Conservation (phyloP, 2,113 vertebrate species). For the Colistium nudipinnis region DNA sequence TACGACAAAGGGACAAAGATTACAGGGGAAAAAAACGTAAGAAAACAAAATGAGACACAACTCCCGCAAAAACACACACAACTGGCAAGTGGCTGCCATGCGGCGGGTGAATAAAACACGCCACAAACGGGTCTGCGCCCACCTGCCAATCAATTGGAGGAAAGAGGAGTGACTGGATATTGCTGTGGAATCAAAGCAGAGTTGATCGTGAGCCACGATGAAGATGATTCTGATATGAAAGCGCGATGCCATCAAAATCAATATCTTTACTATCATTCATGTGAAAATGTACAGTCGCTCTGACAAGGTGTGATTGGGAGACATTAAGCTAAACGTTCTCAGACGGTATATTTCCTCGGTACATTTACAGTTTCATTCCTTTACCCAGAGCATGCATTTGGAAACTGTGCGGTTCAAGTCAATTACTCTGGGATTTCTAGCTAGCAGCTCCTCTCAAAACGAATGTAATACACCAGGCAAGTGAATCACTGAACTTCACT, state of each 20-base stretch:
- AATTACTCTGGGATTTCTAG: slow-evolving; percentile 6
- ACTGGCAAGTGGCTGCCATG: too few relatives aligned
- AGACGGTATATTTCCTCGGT: not conserved
- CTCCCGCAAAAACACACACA: too few relatives aligned
- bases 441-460: not conserved
- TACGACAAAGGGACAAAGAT: too few relatives aligned
- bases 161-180: too few relatives aligned
- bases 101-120: too few relatives aligned
- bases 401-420: not conserved
- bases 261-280: not conserved
- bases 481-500: not conserved
- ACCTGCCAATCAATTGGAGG: too few relatives aligned
- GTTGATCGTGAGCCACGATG: not conserved
- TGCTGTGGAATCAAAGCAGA: too few relatives aligned
- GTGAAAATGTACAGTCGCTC: not conserved
- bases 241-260: not conserved
- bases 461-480: not conserved
- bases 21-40: too few relatives aligned
- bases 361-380: slow-evolving; percentile 4
- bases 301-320: not conserved
- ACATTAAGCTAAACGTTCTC: not conserved
- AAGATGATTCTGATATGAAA: too few relatives aligned
- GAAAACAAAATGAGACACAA: too few relatives aligned
- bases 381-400: not conserved
- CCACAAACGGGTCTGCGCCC: too few relatives aligned